Percentiles rank a stretch among this genome's conserved stretches.
Conservation (phyloP, 37 sponge, comb jelly and placozoan genomes). For the Lycopodina hypogea region DNA sequence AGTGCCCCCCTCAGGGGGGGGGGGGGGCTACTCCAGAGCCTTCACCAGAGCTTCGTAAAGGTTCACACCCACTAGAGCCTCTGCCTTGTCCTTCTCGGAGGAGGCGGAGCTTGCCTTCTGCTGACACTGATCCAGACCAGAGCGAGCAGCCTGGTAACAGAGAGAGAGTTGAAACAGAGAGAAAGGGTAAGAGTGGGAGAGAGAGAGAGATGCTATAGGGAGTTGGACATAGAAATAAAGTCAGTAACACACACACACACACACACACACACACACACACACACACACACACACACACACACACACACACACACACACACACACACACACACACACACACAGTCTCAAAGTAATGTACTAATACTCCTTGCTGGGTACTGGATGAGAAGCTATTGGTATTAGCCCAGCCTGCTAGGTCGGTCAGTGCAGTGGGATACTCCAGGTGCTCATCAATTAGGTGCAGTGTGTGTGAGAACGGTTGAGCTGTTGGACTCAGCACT, state of each 20-base stretch:
- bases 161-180: neutral
- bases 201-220: neutral
- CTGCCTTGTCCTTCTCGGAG: conserved; percentile 72
- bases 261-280: neutral
- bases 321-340: no score
- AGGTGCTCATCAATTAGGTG: no score
- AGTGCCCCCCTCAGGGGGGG: no score
- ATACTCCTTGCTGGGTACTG: no score
- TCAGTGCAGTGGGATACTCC: no score
- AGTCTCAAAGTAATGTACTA: no score
- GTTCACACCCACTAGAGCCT: conserved; percentile 80
- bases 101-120: conserved; percentile 51
- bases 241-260: no score
- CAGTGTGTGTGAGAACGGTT: no score
- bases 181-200: neutral
- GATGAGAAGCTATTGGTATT: no score
- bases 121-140: conserved; percentile 82
- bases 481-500: no score
- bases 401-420: no score
- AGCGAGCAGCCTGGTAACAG: conserved; percentile 65
- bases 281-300: neutral
- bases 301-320: conserved; percentile 10
- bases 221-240: neutral
- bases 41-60: conserved; percentile 88
- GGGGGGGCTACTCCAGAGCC: conserved; percentile 70